Percentiles rank a stretch among this genome's conserved stretches.
Conservation (phyloP, 2,797 vertebrate species). For the Smutsia gigantea region DNA sequence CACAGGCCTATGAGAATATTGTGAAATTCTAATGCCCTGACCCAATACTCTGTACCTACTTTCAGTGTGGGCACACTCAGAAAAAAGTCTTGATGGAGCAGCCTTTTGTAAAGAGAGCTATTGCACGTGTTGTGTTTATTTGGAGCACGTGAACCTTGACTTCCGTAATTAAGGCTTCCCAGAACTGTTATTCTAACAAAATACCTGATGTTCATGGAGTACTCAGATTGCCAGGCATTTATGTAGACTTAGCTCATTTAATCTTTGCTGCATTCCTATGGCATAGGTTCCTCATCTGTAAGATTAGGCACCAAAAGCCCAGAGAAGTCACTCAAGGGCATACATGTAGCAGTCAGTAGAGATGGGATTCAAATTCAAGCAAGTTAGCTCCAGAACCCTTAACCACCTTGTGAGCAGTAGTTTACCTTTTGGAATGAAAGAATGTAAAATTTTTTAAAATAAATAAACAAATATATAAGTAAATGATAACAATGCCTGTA, state of each 20-base stretch:
- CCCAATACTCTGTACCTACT: background rate
- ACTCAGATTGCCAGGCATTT: background rate
- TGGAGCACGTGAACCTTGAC: background rate
- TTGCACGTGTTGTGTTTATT: background rate
- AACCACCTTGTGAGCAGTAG: background rate
- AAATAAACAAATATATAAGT: background rate
- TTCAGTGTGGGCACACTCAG: background rate
- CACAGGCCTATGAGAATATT: background rate
- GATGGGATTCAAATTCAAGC: background rate
- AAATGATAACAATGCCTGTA: background rate
- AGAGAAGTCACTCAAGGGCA: background rate
- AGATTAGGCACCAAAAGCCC: background rate
- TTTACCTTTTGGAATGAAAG: background rate
- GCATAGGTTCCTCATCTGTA: background rate
- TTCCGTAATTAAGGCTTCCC: background rate
- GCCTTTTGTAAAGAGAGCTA: background rate
- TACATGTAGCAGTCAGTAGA: background rate
- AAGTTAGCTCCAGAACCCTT: background rate
- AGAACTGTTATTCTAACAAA: constrained; percentile 12
- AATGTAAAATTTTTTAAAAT: background rate
- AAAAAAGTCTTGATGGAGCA: background rate
- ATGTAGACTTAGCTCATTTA: background rate
- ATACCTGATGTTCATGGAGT: background rate
- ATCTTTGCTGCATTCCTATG: background rate
- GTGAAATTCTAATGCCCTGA: background rate